Evolutionary conservation across 2,888 invertebrate species (phyloP).

Genomic region (Himalopsyche japonica): DNA sequence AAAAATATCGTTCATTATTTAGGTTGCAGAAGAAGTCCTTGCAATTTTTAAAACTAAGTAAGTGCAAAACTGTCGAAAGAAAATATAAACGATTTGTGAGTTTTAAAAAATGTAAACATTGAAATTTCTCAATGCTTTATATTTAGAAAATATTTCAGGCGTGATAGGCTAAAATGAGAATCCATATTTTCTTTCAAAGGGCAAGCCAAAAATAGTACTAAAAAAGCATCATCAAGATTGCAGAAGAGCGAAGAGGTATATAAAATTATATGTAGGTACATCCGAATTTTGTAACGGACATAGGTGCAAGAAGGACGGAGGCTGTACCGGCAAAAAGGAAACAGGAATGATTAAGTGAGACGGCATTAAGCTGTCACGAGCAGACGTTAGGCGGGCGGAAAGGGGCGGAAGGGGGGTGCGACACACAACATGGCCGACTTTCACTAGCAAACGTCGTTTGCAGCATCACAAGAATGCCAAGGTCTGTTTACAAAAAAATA

Average conservation of each 20-base stretch:
- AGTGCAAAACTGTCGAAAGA: too few species aligned
- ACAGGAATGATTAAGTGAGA: slow-evolving; percentile 43
- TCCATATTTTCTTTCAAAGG: slow-evolving; percentile 13
- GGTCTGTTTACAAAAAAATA: slow-evolving; percentile 29
- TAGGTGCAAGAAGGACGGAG: slow-evolving; percentile 34
- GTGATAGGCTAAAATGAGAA: slow-evolving; percentile 7
- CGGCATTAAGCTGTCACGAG: slow-evolving; percentile 40
- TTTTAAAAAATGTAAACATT: neutral
- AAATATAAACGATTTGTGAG: too few species aligned
- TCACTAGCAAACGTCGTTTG: slow-evolving; percentile 29
- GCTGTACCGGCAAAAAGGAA: slow-evolving; percentile 43
- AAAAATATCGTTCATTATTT: too few species aligned
- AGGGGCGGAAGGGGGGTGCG: slow-evolving; percentile 26
- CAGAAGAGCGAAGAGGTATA: slow-evolving; percentile 19
- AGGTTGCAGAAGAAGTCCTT: too few species aligned
- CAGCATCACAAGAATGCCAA: slow-evolving; percentile 25
- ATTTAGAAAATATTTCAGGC: neutral
- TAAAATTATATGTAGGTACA: neutral
- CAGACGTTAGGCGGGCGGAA: slow-evolving; percentile 27
- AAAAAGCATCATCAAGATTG: slow-evolving; percentile 23
- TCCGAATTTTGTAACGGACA: slow-evolving; percentile 11
- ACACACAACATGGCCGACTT: slow-evolving; percentile 34
- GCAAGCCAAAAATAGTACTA: slow-evolving; percentile 5
- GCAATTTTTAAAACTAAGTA: too few species aligned
- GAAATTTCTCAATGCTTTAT: neutral